These are phyloP conservation scores for Cyanistes caeruleus DNA, from an alignment of 2,113 vertebrate species.

Conservation along the genomic window DNA sequence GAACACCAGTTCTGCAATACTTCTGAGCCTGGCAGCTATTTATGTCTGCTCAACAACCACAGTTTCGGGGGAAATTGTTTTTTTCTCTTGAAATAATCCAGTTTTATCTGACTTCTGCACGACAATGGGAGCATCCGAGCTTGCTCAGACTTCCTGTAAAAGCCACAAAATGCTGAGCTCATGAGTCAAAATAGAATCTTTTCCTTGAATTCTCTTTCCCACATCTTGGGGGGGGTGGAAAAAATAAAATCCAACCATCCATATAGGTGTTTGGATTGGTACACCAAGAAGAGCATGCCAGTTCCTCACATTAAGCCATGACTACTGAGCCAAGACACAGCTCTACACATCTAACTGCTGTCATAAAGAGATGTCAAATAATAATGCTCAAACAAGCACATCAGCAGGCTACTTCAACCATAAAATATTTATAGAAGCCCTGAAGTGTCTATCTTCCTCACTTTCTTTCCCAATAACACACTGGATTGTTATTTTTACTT, in stretches of 20 bases:
- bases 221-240: background rate
- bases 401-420: background rate
- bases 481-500: background rate
- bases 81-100: conserved; percentile 21
- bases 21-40: conserved; percentile 42
- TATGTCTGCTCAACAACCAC: conserved; percentile 3
- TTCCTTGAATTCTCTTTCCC: conserved; percentile 2
- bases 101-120: conserved; percentile 41
- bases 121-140: background rate
- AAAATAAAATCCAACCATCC: background rate
- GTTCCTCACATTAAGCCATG: background rate
- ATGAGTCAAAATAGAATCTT: background rate
- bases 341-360: background rate
- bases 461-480: background rate
- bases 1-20: conserved; percentile 21
- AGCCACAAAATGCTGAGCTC: conserved; percentile 35
- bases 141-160: conserved; percentile 44
- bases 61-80: background rate
- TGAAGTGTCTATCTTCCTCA: background rate
- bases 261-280: background rate
- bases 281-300: background rate
- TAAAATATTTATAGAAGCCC: conserved; percentile 50
- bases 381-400: conserved; percentile 27
- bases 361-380: conserved; percentile 17
- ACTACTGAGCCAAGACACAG: background rate